Conservation (phyloP, 2,113 vertebrate genomes). For the Raja brachyura region DNA sequence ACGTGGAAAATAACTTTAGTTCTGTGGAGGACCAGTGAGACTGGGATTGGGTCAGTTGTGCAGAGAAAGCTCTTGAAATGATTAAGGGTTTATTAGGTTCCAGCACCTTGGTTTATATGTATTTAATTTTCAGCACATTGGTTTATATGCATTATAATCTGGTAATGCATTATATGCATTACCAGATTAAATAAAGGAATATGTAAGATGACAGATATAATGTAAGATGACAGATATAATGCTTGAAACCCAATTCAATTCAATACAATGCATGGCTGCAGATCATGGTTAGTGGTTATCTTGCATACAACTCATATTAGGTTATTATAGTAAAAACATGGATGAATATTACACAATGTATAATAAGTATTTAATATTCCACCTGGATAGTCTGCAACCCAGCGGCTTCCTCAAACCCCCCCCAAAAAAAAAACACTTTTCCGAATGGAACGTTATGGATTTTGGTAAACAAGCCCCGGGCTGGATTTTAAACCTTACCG, state of each 20-base stretch:
- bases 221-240: no score
- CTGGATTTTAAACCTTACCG: no score
- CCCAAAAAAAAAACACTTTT: no score
- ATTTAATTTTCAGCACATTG: background rate
- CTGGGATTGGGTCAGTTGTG: background rate
- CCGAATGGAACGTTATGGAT: no score
- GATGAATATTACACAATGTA: background rate
- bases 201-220: background rate
- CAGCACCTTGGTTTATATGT: no score
- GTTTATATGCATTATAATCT: no score
- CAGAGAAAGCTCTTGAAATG: background rate
- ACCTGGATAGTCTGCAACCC: no score
- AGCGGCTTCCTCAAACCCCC: no score
- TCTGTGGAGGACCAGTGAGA: background rate
- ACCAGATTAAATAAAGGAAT: background rate
- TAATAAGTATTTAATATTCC: background rate
- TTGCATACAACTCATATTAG: background rate
- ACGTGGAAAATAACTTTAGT: background rate
- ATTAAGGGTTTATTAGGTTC: background rate
- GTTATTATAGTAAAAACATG: background rate
- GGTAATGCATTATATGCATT: no score
- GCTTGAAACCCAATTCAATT: background rate
- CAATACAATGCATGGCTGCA: background rate
- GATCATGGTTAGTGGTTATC: background rate
- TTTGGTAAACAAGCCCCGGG: no score